Base-by-base conservation (phyloP, 2,888 invertebrate genomes). In the Drosophila bunnanda region DNA sequence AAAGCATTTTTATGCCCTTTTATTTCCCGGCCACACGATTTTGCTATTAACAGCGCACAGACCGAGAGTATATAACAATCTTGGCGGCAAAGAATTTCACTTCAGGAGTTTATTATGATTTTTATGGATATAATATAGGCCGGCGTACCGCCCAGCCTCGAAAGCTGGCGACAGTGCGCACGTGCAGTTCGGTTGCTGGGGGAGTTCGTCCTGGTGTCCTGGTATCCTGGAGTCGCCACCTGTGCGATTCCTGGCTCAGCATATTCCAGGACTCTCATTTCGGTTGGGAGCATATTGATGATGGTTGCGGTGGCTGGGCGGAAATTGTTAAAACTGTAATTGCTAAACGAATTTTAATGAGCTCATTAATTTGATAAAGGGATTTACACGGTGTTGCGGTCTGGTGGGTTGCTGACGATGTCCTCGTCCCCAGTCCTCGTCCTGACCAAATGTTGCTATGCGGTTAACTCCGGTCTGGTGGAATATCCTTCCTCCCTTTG, bases 321-420 rank as follows among this genome's bases (percentile, higher is more conserved):
- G 79, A 88, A 87, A 90, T 82, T 89, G 83, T 89, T 89, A 85
- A 88, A 90, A 90, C 90, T 88, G 80, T 89, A 89, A 89, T 90
- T 89, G 89, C 90, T 89, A 89, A 90, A 89, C 90, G 89, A 88
- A 89, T 89, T 89, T 90, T 89, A 89, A 89, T 89, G 90, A 89
- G 89, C 89, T 89, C 90, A 89, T 90, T 89, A 90, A 89, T 89
- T 90, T 90, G 86, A 89, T 87, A 89, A 89, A 89, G 80, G 85
- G 88, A 88, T 89, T 89, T 89, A 86, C 81, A 89, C 78, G 78
- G 77, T 79, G 89, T 87, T 87, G 89, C 79, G 87, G 85, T 84
- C 72, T 75, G 65, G 67, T 55, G 59, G 71, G 48, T 56, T 65
- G 60, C 71, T 57, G 73, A 75, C 67, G 72, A 75, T 72, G 75